phyloP scores from a whole-genome alignment of 2,113 vertebrate genomes.

The Sylvilagus bachmani region DNA sequence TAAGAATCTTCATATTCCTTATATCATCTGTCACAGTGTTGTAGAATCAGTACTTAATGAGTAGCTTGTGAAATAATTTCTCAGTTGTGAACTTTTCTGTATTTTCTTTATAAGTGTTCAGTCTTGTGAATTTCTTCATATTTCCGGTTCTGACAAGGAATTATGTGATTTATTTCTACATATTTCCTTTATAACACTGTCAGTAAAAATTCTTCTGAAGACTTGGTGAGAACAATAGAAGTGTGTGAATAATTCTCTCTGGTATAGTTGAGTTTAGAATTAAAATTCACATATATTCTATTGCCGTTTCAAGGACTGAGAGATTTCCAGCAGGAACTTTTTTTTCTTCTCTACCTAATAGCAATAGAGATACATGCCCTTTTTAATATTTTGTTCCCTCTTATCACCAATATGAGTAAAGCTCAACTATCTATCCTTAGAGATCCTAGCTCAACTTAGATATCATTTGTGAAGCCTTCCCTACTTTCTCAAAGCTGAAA shows the following conservation, averaged over 20 bases:
- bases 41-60: not conserved
- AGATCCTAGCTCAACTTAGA: not conserved
- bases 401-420: not conserved
- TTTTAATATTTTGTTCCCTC: not conserved
- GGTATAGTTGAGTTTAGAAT: constrained; percentile 1
- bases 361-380: not conserved
- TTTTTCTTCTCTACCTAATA: not conserved
- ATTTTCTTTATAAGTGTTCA: constrained; percentile 29
- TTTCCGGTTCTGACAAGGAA: not conserved
- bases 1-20: not conserved
- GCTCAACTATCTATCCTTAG: not conserved
- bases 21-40: not conserved
- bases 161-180: constrained; percentile 38
- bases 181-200: not conserved
- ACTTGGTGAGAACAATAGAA: not conserved
- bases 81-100: not conserved
- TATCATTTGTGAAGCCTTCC: not conserved
- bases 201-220: not conserved
- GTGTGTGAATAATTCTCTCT: not conserved
- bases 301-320: not conserved
- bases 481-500: not conserved
- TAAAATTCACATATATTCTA: constrained; percentile 23
- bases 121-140: constrained; percentile 30
- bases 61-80: constrained; percentile 45
- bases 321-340: not conserved